Conservation (phyloP, 2,888 invertebrate species). For the Drosophila merina region DNA sequence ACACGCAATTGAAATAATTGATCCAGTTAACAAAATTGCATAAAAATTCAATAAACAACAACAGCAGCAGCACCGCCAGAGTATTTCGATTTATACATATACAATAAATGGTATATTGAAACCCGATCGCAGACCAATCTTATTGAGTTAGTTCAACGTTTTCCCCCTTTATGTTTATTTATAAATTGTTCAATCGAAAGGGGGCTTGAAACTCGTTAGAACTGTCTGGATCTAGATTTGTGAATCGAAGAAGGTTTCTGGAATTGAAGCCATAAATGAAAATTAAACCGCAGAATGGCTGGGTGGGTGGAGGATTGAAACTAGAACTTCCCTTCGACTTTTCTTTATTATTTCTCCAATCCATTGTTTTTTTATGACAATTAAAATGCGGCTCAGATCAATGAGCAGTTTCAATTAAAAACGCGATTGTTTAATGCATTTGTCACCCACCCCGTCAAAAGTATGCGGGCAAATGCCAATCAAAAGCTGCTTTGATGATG, state of each 20-base stretch:
- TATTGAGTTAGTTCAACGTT: conserved; percentile 61
- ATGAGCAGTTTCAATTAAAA: conserved; percentile 63
- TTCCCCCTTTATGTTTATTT: conserved; percentile 46
- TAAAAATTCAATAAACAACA: conserved; percentile 72
- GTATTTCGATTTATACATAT: conserved; percentile 5
- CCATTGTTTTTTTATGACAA: not conserved
- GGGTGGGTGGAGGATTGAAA: not conserved
- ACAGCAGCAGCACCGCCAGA: conserved; percentile 7
- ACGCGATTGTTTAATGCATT: conserved; percentile 74
- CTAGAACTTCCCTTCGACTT: no score
- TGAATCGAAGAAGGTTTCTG: conserved; percentile 1
- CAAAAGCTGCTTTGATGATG: conserved; percentile 61
- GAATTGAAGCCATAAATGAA: conserved; percentile 15
- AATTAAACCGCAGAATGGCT: not conserved
- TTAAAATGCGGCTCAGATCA: conserved; percentile 17
- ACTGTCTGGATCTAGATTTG: conserved; percentile 33
- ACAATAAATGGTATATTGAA: conserved; percentile 50
- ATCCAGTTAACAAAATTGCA: conserved; percentile 80
- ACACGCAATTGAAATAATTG: conserved; percentile 78
- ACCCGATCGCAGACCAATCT: conserved; percentile 66
- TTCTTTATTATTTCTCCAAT: no score
- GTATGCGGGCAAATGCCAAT: conserved; percentile 66
- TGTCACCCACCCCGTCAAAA: conserved; percentile 54
- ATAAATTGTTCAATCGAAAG: conserved; percentile 43
- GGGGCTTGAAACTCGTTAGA: conserved; percentile 56